Base-by-base conservation (phyloP, 2,888 invertebrate genomes). In the Hemicrepidius hirtus region DNA sequence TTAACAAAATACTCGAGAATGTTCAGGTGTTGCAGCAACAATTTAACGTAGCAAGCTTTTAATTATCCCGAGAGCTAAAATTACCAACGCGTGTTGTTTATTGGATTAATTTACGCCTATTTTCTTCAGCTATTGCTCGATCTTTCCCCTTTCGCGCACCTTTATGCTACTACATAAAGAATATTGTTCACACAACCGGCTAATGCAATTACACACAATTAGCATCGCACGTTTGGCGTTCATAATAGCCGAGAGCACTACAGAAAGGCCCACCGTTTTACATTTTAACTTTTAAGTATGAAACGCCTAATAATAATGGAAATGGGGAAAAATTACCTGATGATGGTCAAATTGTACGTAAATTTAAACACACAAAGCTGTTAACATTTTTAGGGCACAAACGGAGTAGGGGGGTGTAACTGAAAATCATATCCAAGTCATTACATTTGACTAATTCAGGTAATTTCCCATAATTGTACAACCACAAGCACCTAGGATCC, bases 141-240 rank as follows among this genome's bases (percentile, higher is more conserved):
- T 71, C 57, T 67, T 72, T 73, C 63, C 68, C 63, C 73, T 63
- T 64, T 62, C n/a, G 62, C 55, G 37, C 67, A 67, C 71, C 67
- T 67, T 66, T 50, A 49, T 49, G 46, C 59, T 46, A 64, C 44
- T 71, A 49, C 66, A 69, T 73, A 73, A 69, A 73, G 73, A 73
- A 69, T 66, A 65, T 73, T 68, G 73, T 53, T 44, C 65, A 66
- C 53, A 69, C 68, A 69, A 69, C 60, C 69, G 69, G 28, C 35
- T 73, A 68, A 73, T 69, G 65, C 69, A 69, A 73, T 73, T 73
- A 73, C 59, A 68, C 73, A 68, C 73, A 73, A 73, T 73, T 73
- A 73, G 69, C 73, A 59, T 60, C 62, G 55, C 49, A 69, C 68
- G 57, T 73, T 73, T 60, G 50, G 35, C 40, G 24, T 40, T 50